A percentile compares a stretch with the other conserved stretches of the same genome.
phyloP scores from a whole-genome alignment of 53 echinoderm and acorn worm genomes.

The Patiria pectinifera region DNA sequence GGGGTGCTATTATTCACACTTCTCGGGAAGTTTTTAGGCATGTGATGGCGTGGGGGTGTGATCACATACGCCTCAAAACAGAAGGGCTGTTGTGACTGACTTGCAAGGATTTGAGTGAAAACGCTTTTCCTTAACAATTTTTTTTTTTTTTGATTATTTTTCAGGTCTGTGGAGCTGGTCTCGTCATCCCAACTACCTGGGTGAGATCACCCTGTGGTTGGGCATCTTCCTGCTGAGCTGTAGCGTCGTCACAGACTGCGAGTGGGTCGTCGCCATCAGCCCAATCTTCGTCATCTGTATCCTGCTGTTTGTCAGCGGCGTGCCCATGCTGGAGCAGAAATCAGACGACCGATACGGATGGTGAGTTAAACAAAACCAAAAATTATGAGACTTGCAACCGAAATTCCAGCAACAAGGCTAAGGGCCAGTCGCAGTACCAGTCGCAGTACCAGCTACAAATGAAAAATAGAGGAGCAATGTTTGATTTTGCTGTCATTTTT shows the following conservation, averaged over 20 bases:
- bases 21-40: no score
- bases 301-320: constrained; percentile 80
- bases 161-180: constrained; percentile 92
- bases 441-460: no score
- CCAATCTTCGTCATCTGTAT: constrained; percentile 81
- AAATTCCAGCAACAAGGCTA: no score
- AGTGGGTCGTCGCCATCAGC: constrained; percentile 80
- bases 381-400: no score
- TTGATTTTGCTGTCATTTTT: no score
- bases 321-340: constrained; percentile 82
- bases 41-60: no score
- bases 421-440: no score
- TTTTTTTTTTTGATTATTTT: not conserved
- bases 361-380: constrained; percentile 58
- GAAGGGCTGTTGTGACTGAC: no score
- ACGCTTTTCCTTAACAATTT: not conserved
- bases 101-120: no score
- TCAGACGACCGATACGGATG: constrained; percentile 81
- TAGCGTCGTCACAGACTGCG: constrained; percentile 54
- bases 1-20: no score
- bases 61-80: no score
- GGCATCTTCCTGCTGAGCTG: constrained; percentile 84
- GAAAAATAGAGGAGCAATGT: no score
- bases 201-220: constrained; percentile 89
- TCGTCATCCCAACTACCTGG: constrained; percentile 93